Conservation (phyloP, 2,113 vertebrate genomes). For the Colistium nudipinnis region DNA sequence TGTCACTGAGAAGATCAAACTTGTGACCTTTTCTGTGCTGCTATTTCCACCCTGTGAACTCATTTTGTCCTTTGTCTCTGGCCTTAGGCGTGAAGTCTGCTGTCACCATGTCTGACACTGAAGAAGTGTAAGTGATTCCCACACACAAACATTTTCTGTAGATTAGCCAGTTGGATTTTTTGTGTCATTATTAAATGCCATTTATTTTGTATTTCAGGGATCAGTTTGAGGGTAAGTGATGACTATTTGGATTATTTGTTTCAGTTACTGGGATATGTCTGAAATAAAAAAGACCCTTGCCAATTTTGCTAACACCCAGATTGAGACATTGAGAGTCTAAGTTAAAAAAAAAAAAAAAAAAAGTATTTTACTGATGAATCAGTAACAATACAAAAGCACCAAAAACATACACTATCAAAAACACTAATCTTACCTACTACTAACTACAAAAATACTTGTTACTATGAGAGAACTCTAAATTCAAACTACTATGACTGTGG, state of each 20-base stretch:
- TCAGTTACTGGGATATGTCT: neutral
- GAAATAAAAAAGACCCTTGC: no score
- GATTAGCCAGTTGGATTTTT: neutral
- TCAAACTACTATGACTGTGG: no score
- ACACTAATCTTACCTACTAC: no score
- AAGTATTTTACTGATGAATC: no score
- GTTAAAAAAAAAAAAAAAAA: no score
- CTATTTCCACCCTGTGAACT: neutral
- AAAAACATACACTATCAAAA: no score
- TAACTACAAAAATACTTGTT: no score
- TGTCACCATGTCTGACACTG: constrained; percentile 91
- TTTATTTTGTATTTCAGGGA: constrained; percentile 81
- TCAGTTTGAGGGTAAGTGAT: constrained; percentile 89
- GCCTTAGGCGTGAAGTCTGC: constrained; percentile 77
- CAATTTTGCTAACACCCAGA: no score
- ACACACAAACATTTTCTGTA: neutral
- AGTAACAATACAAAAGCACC: no score
- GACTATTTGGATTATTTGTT: constrained; percentile 4
- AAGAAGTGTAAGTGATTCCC: constrained; percentile 89
- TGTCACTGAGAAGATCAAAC: constrained; percentile 11
- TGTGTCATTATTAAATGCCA: constrained; percentile 18
- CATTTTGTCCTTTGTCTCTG: constrained; percentile 21
- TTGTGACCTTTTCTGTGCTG: neutral
- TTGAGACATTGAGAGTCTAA: no score
- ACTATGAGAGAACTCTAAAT: no score